phyloP scores from a whole-genome alignment of 2,113 vertebrate species.

The Dromiciops gliroides region DNA sequence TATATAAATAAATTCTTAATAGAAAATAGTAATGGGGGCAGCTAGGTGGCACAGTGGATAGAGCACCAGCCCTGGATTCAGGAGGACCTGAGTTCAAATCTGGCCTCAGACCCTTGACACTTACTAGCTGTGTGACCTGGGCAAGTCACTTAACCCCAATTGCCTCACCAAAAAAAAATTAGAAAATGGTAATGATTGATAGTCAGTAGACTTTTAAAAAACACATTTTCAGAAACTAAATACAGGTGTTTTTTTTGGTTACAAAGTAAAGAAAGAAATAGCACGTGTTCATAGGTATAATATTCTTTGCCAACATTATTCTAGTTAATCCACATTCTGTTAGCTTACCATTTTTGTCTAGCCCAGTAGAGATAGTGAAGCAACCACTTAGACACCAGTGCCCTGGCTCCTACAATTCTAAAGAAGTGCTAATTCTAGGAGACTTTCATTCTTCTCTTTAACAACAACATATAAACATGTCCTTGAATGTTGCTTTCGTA shows the following conservation, averaged over 20 bases:
- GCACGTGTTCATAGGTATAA: not conserved
- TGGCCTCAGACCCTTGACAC: no score
- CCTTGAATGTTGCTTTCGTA: constrained; percentile 84
- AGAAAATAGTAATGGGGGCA: not conserved
- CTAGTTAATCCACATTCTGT: not conserved
- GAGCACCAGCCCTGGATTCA: no score
- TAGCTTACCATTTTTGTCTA: constrained; percentile 80
- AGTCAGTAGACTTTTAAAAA: not conserved
- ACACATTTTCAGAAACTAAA: not conserved
- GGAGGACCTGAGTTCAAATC: no score
- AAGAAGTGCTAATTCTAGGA: constrained; percentile 62
- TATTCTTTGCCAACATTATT: not conserved
- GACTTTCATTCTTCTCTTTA: constrained; percentile 56
- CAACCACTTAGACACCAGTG: constrained; percentile 86
- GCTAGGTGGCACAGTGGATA: no score
- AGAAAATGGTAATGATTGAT: not conserved
- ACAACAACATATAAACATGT: constrained; percentile 77
- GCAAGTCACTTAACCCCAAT: no score
- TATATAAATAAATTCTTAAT: not conserved
- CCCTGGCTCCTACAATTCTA: constrained; percentile 77
- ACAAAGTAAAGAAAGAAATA: not conserved
- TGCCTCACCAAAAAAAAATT: no score
- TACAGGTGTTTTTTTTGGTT: not conserved
- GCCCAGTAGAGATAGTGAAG: constrained; percentile 85
- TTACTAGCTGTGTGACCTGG: no score